Evolutionary conservation across 2,113 vertebrate species (phyloP).

Genomic region (Syrrhaptes paradoxus): DNA sequence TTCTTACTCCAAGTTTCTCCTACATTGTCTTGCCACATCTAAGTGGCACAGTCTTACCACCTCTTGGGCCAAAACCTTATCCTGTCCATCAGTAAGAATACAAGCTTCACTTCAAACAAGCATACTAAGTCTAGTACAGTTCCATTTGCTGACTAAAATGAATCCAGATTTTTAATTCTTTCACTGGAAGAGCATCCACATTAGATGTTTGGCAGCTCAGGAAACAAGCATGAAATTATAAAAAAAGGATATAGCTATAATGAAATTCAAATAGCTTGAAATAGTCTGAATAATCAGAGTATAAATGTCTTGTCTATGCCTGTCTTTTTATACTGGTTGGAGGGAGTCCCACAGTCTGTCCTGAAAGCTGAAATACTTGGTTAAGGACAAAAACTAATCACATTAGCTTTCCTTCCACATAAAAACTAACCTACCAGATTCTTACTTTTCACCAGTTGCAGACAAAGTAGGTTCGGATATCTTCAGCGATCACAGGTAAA

Average conservation of each 20-base stretch:
- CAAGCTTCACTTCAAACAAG: background rate
- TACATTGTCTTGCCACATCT: background rate
- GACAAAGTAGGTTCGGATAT: background rate
- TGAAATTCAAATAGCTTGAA: background rate
- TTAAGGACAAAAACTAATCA: background rate
- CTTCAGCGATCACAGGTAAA: background rate
- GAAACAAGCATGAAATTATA: background rate
- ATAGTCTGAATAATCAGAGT: background rate
- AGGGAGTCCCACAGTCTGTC: background rate
- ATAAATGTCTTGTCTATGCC: background rate
- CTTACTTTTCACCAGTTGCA: background rate
- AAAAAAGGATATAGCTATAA: background rate
- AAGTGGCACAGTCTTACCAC: background rate
- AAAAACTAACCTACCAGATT: background rate
- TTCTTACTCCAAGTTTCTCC: background rate
- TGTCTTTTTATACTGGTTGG: background rate
- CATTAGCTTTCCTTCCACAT: background rate
- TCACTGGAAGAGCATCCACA: background rate
- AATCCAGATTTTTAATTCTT: background rate
- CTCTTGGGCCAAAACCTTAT: background rate
- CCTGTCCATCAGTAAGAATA: background rate
- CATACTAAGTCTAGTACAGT: background rate
- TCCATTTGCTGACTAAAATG: background rate
- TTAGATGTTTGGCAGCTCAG: background rate
- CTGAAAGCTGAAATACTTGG: background rate